Evolutionary conservation across 2,888 invertebrate genomes (phyloP), one percentile per base, ranked within the genome.

Genomic region (Eutolmus rufibarbis): DNA sequence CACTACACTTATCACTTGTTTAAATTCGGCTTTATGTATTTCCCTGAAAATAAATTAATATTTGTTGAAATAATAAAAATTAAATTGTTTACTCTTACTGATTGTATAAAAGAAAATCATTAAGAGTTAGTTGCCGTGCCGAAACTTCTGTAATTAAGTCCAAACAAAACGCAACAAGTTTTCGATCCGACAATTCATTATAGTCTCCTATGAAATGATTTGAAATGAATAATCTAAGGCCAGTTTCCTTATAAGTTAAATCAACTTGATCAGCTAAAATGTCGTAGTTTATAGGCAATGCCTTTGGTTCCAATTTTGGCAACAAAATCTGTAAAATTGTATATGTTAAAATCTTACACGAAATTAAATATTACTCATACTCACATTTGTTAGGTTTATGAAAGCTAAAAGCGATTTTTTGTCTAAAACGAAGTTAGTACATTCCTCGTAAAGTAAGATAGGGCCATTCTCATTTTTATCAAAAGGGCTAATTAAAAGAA

Each of bases 21-120:
- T 86, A 76, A 91, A 90, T 1, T 90, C 89, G 78, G 91, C 90
- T 19, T 90, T 90, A 1, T 89, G 77, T 8, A 92, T 88, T 79
- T 92, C 91, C 0, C 92, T 92, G 23, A 84, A 89, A 85, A 74
- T 19, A 37, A 31, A 51, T 46, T 34, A 85, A 37, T 37, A 31
- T 37, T 7, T 34, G 12, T 76, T 79, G 4, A 34, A 76, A 31
- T 37, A 56, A 74, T 34, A 9, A 16, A 76, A 46, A 56, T 74
- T 78, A 81, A 2, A 56, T 84, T 16, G 0, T n/a, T 31, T 3
- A 51, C 87, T 94, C 94, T 90, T 92, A 93, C 93, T 89, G 90
- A 57, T 94, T 94, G 86, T 93, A 93, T 19, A 94, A 91, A 90
- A 94, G 91, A 82, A 91, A 89, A 19, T 92, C 90, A 87, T 93